These are phyloP conservation scores for Macrosoma leucophasiata DNA, from an alignment of 2,888 invertebrate genomes.

Conservation along the genomic window DNA sequence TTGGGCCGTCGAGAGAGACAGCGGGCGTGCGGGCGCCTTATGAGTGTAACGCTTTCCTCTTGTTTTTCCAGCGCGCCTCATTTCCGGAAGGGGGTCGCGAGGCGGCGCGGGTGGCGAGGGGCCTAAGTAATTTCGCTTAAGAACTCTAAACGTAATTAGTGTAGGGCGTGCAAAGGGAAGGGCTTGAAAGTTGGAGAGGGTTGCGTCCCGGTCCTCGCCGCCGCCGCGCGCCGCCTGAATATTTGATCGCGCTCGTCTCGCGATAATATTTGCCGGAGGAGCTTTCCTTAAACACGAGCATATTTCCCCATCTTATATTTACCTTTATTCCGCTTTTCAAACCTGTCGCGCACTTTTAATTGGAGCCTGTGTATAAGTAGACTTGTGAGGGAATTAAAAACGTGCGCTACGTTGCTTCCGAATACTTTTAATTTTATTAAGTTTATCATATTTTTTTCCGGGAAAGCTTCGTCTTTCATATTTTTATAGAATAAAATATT, in stretches of 20 bases:
- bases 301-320: constrained; percentile 66
- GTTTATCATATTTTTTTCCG: constrained; percentile 57
- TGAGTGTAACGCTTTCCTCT: constrained; percentile 67
- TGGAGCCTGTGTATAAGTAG: constrained; percentile 67
- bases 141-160: constrained; percentile 83
- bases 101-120: constrained; percentile 67
- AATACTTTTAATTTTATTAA: constrained; percentile 65
- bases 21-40: constrained; percentile 63
- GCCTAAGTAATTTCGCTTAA: constrained; percentile 82
- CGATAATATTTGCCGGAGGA: constrained; percentile 74
- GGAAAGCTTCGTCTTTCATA: constrained; percentile 43
- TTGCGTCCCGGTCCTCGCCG: constrained; percentile 63
- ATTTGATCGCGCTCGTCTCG: constrained; percentile 73
- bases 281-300: constrained; percentile 71
- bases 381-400: constrained; percentile 72
- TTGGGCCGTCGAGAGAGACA: constrained; percentile 66
- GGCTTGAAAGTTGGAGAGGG: constrained; percentile 79
- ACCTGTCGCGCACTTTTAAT: constrained; percentile 70
- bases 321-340: constrained; percentile 61
- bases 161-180: constrained; percentile 78
- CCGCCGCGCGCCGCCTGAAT: constrained; percentile 64
- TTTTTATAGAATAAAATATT: no score
- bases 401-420: constrained; percentile 58
- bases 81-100: constrained; percentile 67
- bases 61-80: constrained; percentile 74